A percentile compares a stretch with the other conserved stretches of the same genome.
These are phyloP conservation scores for Aphidius gifuensis DNA, from an alignment of 1,140 invertebrate genomes.

Conservation along the genomic window DNA sequence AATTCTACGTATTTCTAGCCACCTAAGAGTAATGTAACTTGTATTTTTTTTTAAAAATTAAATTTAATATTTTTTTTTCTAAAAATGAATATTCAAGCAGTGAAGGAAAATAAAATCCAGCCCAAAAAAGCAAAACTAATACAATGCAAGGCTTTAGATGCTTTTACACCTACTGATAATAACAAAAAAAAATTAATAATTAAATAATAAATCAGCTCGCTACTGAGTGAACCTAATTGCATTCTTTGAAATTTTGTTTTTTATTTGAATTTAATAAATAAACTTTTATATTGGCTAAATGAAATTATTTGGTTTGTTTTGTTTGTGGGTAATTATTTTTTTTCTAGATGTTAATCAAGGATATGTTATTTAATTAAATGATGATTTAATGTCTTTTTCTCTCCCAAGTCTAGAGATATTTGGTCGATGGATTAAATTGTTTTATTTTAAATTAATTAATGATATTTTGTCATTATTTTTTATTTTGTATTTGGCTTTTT, in stretches of 20 bases:
- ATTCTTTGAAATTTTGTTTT: conserved; percentile 41
- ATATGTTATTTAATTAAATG: too few relatives aligned
- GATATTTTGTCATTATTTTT: background rate
- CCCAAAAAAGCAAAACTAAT: conserved; percentile 57
- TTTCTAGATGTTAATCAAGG: too few relatives aligned
- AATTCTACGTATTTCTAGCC: background rate
- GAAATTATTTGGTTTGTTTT: conserved; percentile 44
- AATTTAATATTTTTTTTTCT: conserved; percentile 28
- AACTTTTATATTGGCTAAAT: conserved; percentile 32
- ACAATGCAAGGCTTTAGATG: conserved; percentile 56
- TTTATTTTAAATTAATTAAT: conserved; percentile 11
- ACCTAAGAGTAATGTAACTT: background rate
- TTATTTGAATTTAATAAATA: conserved; percentile 14
- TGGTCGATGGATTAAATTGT: conserved; percentile 15
- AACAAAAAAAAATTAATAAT: too few relatives aligned
- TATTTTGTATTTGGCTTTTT: conserved; percentile 19
- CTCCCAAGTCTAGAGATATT: background rate
- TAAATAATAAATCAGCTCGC: conserved; percentile 42
- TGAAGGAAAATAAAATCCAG: conserved; percentile 51
- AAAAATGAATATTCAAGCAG: conserved; percentile 53
- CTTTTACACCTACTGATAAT: conserved; percentile 50
- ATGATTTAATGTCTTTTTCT: too few relatives aligned
- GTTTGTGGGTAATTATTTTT: background rate
- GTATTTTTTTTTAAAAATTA: conserved; percentile 4
- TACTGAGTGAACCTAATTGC: conserved; percentile 53